Percentiles rank a stretch among this genome's conserved stretches.
phyloP scores from a whole-genome alignment of 2,888 invertebrate species.

The Caenorhabditis drosophilae region DNA sequence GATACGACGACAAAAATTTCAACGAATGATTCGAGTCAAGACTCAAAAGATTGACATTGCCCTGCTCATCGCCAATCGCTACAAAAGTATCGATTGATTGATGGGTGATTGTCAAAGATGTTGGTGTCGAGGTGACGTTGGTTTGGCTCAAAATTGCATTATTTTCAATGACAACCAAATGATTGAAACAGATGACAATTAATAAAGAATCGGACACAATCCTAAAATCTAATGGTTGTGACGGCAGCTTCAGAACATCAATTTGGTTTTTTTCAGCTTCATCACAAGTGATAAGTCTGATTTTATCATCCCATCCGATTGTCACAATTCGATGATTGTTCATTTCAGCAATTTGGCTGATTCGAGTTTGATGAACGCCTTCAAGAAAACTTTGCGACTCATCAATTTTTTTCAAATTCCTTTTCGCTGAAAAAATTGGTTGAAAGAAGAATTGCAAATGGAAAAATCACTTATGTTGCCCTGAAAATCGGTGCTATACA shows the following conservation, averaged over 20 bases:
- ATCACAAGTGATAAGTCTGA: constrained; percentile 73
- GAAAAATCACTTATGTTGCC: constrained; percentile 78
- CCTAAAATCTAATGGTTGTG: constrained; percentile 65
- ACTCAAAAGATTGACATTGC: too few species aligned
- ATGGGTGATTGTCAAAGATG: too few species aligned
- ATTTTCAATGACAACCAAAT: too few species aligned
- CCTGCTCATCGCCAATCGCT: too few species aligned
- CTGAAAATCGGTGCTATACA: constrained; percentile 92
- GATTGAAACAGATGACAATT: constrained; percentile 80
- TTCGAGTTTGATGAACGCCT: constrained; percentile 89
- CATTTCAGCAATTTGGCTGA: constrained; percentile 82
- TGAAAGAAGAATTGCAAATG: constrained; percentile 2
- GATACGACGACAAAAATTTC: too few species aligned
- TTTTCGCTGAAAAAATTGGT: constrained; percentile 59
- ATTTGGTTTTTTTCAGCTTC: constrained; percentile 11
- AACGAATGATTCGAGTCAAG: too few species aligned
- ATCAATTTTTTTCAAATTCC: constrained; percentile 74
- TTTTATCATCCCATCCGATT: constrained; percentile 90
- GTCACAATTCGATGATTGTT: constrained; percentile 76
- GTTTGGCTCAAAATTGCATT: too few species aligned
- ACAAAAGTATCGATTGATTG: too few species aligned
- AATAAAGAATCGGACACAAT: constrained; percentile 72
- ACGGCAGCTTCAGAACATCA: constrained; percentile 49
- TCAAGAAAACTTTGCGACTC: constrained; percentile 79
- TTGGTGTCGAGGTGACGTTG: too few species aligned